A percentile compares a stretch with the other conserved stretches of the same genome.
Conservation (phyloP, 2,888 invertebrate species). For the Dasypolia templi region DNA sequence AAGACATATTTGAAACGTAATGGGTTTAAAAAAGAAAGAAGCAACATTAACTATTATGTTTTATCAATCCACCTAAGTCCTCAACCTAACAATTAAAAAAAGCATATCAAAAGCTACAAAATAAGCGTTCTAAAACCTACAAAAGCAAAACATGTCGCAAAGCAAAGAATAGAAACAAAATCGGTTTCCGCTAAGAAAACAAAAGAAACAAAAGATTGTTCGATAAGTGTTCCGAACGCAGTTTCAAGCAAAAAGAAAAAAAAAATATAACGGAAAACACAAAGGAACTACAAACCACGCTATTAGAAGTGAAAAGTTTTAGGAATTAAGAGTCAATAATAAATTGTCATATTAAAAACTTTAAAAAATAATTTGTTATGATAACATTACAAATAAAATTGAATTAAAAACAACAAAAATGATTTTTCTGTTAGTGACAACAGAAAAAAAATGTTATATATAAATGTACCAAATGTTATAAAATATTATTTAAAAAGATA, state of each 20-base stretch:
- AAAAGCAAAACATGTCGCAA: constrained; percentile 7
- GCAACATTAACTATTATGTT: not conserved
- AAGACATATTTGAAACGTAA: not conserved
- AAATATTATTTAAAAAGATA: not conserved
- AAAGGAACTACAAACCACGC: constrained; percentile 5
- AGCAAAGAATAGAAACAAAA: constrained; percentile 35
- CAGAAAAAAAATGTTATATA: not conserved
- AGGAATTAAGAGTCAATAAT: not conserved
- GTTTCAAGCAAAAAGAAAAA: constrained; percentile 34
- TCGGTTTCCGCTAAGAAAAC: constrained; percentile 26
- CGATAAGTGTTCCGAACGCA: constrained; percentile 37
- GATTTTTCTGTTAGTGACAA: not conserved
- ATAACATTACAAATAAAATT: not conserved
- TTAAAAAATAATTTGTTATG: not conserved
- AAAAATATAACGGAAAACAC: constrained; percentile 23
- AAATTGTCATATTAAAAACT: too few species aligned
- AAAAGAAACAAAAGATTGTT: constrained; percentile 38
- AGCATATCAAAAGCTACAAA: not conserved
- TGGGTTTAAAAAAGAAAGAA: not conserved
- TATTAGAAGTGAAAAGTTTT: constrained; percentile 16
- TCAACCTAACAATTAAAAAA: not conserved
- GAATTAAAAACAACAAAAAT: not conserved
- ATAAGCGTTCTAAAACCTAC: not conserved
- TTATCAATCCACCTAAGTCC: not conserved
- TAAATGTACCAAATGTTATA: not conserved